These are phyloP conservation scores for Chamaea fasciata DNA, from an alignment of 2,113 vertebrate species.

Conservation along the genomic window DNA sequence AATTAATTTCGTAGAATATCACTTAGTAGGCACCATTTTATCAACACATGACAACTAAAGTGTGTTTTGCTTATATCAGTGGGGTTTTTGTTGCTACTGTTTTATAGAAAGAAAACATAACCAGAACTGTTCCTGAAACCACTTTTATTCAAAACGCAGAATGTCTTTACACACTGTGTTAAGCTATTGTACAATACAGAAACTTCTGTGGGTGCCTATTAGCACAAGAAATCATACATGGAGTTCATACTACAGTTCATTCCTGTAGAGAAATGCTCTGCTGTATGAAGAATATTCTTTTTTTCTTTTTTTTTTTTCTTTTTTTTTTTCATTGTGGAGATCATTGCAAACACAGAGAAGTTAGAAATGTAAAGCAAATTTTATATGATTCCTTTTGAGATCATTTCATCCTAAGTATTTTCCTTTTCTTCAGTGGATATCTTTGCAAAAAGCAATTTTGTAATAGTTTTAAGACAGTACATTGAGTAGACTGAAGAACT, in stretches of 20 bases:
- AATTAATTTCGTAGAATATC: conserved; percentile 60
- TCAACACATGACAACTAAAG: neutral
- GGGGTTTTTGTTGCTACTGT: neutral
- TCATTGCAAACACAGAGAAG: neutral
- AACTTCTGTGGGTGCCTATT: neutral
- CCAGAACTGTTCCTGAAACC: neutral
- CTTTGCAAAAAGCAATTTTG: neutral
- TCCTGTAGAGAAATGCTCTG: neutral
- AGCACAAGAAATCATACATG: neutral
- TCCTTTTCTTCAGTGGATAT: neutral
- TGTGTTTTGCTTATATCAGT: neutral
- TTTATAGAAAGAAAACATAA: neutral
- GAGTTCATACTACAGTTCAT: neutral
- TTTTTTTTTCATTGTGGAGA: neutral
- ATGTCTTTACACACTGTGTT: neutral
- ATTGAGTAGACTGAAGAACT: neutral
- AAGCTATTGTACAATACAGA: neutral
- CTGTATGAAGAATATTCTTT: neutral
- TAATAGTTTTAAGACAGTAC: neutral
- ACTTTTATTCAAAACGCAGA: neutral
- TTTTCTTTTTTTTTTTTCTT: neutral
- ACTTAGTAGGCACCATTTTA: conserved; percentile 26
- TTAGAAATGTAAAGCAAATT: neutral
- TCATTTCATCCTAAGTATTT: neutral
- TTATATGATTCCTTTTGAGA: neutral